Percentiles rank a stretch among this genome's conserved stretches.
These are phyloP conservation scores for Cynopterus sphinx DNA, from an alignment of 2,797 vertebrate genomes.

Conservation along the genomic window DNA sequence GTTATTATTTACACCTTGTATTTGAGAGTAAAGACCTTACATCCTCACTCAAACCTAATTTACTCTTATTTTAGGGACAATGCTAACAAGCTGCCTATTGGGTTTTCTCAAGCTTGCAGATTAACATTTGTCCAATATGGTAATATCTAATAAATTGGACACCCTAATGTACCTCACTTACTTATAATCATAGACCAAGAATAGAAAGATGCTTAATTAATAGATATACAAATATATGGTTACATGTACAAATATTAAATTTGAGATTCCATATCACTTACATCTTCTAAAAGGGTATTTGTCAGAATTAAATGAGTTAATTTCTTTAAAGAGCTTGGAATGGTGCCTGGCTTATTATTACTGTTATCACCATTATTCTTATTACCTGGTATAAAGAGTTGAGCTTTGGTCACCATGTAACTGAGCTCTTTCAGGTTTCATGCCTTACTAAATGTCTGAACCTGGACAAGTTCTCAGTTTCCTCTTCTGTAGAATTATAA, in stretches of 20 bases:
- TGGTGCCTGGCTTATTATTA: background rate
- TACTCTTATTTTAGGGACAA: background rate
- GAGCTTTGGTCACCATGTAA: background rate
- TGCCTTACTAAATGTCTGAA: background rate
- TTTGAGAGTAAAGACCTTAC: background rate
- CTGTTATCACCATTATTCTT: background rate
- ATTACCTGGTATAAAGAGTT: background rate
- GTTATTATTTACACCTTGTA: background rate
- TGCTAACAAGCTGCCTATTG: background rate
- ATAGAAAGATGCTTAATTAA: background rate
- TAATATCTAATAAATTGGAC: background rate
- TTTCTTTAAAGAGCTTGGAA: background rate
- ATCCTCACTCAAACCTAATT: background rate
- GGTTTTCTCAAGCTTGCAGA: background rate
- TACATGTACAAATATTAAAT: background rate
- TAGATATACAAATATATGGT: background rate
- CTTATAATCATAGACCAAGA: background rate
- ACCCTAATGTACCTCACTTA: background rate
- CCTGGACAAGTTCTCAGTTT: background rate
- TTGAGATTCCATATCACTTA: background rate
- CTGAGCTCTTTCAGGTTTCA: background rate
- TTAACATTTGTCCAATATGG: background rate
- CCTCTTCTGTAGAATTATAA: background rate
- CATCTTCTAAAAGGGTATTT: background rate
- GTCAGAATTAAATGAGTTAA: background rate